Percentiles rank a stretch among this genome's conserved stretches.
Conservation (phyloP, 1,140 invertebrate genomes). For the Sipha flava region DNA sequence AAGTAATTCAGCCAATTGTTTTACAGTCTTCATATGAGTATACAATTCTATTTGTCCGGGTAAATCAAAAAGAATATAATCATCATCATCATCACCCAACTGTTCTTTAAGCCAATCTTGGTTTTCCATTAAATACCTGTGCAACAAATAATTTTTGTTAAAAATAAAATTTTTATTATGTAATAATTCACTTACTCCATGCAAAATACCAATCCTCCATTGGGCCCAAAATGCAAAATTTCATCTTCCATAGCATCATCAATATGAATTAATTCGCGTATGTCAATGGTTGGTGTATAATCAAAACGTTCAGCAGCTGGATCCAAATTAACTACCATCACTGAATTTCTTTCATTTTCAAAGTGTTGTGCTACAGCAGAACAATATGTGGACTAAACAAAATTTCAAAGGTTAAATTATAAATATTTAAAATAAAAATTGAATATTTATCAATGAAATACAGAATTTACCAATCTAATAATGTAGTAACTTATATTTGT, state of each 20-base stretch:
- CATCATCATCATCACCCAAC: conserved; percentile 61
- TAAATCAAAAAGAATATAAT: conserved; percentile 98
- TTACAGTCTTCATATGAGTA: conserved; percentile 87
- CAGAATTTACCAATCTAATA: too few relatives aligned
- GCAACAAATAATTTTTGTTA: conserved; percentile 37
- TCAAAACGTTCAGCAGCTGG: conserved; percentile 94
- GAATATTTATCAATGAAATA: too few relatives aligned
- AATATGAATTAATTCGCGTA: conserved; percentile 85
- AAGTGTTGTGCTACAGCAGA: conserved; percentile 78
- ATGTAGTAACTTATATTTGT: too few relatives aligned
- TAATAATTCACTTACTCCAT: conserved; percentile 63
- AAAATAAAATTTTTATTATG: conserved; percentile 9
- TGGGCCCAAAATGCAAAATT: conserved; percentile 89
- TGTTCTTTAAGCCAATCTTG: conserved; percentile 83
- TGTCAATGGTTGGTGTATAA: conserved; percentile 79
- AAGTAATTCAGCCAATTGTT: conserved; percentile 70
- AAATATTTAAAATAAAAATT: too few relatives aligned
- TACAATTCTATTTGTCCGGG: conserved; percentile 98
- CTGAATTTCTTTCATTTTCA: conserved; percentile 57
- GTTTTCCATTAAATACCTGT: conserved; percentile 80
- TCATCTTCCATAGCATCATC: conserved; percentile 97
- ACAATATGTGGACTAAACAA: conserved; percentile 86
- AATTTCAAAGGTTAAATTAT: not conserved
- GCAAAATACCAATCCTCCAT: conserved; percentile 94
- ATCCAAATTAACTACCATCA: conserved; percentile 92